phyloP scores from a whole-genome alignment of 2,797 vertebrate genomes.

The Pantherophis vulpinus region DNA sequence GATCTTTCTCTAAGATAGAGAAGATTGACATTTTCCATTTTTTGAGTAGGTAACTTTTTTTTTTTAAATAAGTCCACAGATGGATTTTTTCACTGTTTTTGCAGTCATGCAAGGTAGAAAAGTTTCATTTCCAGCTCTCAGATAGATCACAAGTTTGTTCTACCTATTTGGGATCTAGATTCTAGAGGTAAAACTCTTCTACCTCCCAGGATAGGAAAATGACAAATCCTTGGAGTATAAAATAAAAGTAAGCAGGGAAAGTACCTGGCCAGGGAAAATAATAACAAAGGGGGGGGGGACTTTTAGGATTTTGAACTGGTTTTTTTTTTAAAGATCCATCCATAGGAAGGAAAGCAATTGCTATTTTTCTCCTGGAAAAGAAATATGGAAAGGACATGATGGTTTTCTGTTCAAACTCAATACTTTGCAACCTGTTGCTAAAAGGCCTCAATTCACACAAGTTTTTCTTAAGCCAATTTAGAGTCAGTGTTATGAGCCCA shows the following conservation, averaged over 20 bases:
- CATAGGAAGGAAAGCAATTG: background rate
- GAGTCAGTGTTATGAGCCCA: background rate
- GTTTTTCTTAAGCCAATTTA: background rate
- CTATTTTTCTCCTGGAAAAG: background rate
- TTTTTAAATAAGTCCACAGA: background rate
- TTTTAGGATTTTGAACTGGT: background rate
- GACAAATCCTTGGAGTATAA: background rate
- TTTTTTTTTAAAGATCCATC: background rate
- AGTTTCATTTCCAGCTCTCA: background rate
- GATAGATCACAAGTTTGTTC: background rate
- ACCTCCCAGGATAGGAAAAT: background rate
- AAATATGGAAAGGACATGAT: background rate
- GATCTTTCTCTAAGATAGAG: background rate
- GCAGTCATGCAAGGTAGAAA: background rate
- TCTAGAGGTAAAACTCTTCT: background rate
- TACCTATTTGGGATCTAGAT: background rate
- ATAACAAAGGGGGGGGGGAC: accelerated
- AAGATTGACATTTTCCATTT: background rate
- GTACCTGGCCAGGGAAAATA: background rate
- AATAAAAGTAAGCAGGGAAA: background rate
- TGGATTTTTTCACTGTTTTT: background rate
- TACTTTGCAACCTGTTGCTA: background rate
- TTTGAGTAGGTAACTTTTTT: background rate
- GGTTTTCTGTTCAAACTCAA: background rate
- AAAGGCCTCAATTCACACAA: background rate